Conservation (phyloP, 2,113 vertebrate species). For the Ophthalmolycus amberensis region DNA sequence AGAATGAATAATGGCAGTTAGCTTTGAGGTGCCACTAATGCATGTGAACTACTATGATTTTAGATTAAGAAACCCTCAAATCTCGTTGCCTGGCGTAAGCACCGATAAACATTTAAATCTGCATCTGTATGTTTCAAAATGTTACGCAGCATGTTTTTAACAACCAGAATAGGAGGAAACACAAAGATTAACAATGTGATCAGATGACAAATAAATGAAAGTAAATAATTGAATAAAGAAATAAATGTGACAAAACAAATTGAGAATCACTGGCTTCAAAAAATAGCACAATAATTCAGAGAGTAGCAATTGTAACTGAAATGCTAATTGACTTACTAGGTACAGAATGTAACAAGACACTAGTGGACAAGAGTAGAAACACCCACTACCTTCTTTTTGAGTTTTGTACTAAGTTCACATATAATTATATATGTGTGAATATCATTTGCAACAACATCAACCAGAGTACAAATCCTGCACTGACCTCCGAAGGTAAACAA, state of each 20-base stretch:
- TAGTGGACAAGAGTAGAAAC: slow-evolving; percentile 8
- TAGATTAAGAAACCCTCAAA: slow-evolving; percentile 62
- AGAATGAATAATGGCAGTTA: slow-evolving; percentile 81
- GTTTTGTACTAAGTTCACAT: slow-evolving; percentile 14
- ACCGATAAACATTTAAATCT: slow-evolving; percentile 57
- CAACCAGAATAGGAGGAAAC: slow-evolving; percentile 7
- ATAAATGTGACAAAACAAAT: not conserved
- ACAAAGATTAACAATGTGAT: slow-evolving; percentile 1
- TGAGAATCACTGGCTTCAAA: not conserved
- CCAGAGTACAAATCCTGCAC: slow-evolving; percentile 14
- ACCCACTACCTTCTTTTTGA: not conserved
- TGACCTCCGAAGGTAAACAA: slow-evolving; percentile 71
- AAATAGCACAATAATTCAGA: slow-evolving; percentile 7
- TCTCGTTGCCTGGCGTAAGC: slow-evolving; percentile 32
- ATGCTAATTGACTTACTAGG: slow-evolving; percentile 3
- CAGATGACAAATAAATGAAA: slow-evolving; percentile 17
- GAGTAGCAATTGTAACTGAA: not conserved
- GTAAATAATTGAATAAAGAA: not conserved
- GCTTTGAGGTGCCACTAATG: slow-evolving; percentile 73
- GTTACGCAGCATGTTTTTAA: slow-evolving; percentile 11
- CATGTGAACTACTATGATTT: slow-evolving; percentile 69
- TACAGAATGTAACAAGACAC: slow-evolving; percentile 4
- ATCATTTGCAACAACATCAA: slow-evolving; percentile 29
- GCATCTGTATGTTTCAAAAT: slow-evolving; percentile 61
- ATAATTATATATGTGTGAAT: not conserved